Percentiles rank a stretch among this genome's conserved stretches.
These are phyloP conservation scores for Solen grandis DNA, from an alignment of 1,140 invertebrate species.

Conservation along the genomic window DNA sequence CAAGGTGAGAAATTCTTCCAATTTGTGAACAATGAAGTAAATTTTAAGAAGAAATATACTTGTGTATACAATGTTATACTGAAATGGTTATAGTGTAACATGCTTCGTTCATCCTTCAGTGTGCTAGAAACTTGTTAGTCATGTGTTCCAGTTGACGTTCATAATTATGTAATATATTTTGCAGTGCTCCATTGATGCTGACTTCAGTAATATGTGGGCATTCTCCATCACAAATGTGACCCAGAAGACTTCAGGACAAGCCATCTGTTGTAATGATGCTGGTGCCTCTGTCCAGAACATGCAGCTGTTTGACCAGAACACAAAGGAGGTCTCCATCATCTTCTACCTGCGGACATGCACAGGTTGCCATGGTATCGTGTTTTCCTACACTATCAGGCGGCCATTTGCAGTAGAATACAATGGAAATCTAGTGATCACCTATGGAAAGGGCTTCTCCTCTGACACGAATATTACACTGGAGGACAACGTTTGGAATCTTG, in stretches of 20 bases:
- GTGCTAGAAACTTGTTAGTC: too few relatives aligned
- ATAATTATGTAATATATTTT: too few relatives aligned
- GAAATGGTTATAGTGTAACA: too few relatives aligned
- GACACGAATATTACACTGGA: slow-evolving; percentile 30
- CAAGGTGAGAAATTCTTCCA: too few relatives aligned
- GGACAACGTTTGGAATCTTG: slow-evolving; percentile 45
- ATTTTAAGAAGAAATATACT: too few relatives aligned
- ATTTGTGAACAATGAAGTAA: too few relatives aligned
- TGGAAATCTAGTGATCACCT: slow-evolving; percentile 12
- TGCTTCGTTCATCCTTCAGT: too few relatives aligned
- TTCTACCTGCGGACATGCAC: slow-evolving; percentile 49
- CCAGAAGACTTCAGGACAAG: slow-evolving; percentile 13
- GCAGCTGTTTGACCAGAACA: slow-evolving; percentile 13
- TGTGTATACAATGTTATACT: too few relatives aligned
- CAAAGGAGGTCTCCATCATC: slow-evolving; percentile 28
- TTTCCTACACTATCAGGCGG: slow-evolving; percentile 19
- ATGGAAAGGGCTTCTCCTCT: neutral
- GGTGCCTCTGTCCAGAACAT: slow-evolving; percentile 23
- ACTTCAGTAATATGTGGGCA: too few relatives aligned
- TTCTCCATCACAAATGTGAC: slow-evolving; percentile 5
- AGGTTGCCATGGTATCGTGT: slow-evolving; percentile 39
- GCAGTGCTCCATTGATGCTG: too few relatives aligned
- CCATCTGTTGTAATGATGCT: slow-evolving; percentile 33
- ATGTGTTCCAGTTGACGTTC: too few relatives aligned
- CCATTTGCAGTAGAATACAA: slow-evolving; percentile 46